Base-by-base conservation (phyloP, 2,888 invertebrate genomes). In the Papilio gigon region DNA sequence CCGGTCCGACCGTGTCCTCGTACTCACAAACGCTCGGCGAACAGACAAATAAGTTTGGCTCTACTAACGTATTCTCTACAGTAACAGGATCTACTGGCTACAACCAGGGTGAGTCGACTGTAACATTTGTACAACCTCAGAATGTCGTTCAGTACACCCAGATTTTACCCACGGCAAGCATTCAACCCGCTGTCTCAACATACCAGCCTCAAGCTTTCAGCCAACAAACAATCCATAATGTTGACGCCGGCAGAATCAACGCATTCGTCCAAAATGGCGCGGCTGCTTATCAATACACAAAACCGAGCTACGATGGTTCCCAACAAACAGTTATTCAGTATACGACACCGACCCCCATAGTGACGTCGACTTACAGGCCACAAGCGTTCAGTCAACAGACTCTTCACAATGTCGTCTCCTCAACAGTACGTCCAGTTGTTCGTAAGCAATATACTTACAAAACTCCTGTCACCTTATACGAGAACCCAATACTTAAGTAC, bases 381-480 rank as follows among this genome's bases (percentile, higher is more conserved):
- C 86, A 86, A 67, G 76, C 84, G 4, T 87, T 81, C 70, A 86
- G 85, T 71, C 89, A 90, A 60, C 84, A 88, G 69, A 86, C 85
- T 11, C 78, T 85, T 30, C 79, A 80, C 60, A 74, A 76, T 65
- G 65, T 72, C 84, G 71, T 74, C 12, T 74, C 76, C 0, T 68
- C 76, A 42, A 75, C 75, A 20, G 56, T 65, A 22, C 71, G 70
- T 4, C 73, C 76, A 22, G 65, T 71, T 4, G 66, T 68, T 17
- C 50, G 37, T 1, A 22, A 65, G 20, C 65, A 65, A 17, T 50
- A 60, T 47, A 25, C 50, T 3, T 69, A 69, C 35, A 71, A 73
- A 53, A 59, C 75, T 14, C 74, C 75, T 4, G 72, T 73, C 12
- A 76, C 77, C 11, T 40, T 77, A 11, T 73, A 76, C 42, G 75